Conservation (phyloP, 2,797 vertebrate species). For the Microctenopoma steveboyesi region DNA sequence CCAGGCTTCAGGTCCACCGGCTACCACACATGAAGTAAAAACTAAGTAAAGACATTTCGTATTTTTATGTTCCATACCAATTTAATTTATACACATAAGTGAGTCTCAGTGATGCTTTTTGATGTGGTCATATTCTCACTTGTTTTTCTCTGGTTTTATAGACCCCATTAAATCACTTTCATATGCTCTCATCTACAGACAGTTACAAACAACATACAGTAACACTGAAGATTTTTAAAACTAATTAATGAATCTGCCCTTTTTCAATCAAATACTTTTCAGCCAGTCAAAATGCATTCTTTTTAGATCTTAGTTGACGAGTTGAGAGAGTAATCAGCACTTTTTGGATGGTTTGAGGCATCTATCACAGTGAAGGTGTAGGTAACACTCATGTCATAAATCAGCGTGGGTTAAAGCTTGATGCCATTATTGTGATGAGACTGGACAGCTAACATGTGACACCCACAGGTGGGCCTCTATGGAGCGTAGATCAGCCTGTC, state of each 20-base stretch:
- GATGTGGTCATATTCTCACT: background rate
- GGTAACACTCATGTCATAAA: background rate
- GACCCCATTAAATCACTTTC: background rate
- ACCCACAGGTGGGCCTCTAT: conserved; percentile 4
- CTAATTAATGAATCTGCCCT: too few relatives aligned
- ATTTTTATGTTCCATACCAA: background rate
- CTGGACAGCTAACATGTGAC: background rate
- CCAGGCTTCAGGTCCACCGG: background rate
- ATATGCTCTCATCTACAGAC: background rate
- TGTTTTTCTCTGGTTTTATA: background rate
- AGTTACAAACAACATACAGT: background rate
- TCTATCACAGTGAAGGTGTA: background rate
- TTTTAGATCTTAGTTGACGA: too few relatives aligned
- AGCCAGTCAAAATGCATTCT: too few relatives aligned
- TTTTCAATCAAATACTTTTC: background rate
- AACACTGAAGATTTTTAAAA: too few relatives aligned
- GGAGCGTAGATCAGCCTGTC: background rate
- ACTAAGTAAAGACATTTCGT: too few relatives aligned
- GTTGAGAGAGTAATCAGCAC: too few relatives aligned
- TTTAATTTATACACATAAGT: background rate
- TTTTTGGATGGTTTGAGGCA: background rate
- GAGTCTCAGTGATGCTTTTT: background rate
- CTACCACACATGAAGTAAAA: too few relatives aligned
- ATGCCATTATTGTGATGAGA: background rate
- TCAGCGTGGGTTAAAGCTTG: background rate